Percentiles rank a stretch among this genome's conserved stretches.
phyloP scores from a whole-genome alignment of 2,888 invertebrate genomes.

The Teleogryllus oceanicus region DNA sequence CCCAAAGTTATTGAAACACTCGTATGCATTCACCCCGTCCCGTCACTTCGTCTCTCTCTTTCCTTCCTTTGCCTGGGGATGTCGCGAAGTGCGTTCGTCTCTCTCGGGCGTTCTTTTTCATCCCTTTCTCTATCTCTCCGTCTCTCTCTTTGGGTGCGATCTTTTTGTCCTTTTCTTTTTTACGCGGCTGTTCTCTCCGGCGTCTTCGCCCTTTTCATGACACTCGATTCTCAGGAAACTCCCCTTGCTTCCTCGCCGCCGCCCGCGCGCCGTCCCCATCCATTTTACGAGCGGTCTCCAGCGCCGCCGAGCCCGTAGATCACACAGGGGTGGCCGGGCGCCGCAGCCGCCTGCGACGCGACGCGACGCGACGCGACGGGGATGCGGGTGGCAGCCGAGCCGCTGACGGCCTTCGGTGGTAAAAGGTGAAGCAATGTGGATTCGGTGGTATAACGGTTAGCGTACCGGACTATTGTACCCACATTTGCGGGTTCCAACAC shows the following conservation, averaged over 20 bases:
- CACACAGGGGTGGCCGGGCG: constrained; percentile 2
- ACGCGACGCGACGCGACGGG: too few species aligned
- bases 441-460: too few species aligned
- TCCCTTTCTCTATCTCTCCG: background rate
- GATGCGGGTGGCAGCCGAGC: too few species aligned
- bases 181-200: background rate
- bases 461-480: too few species aligned
- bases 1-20: constrained; percentile 18
- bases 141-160: background rate
- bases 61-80: background rate
- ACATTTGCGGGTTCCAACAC: too few species aligned
- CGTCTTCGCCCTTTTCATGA: constrained; percentile 18
- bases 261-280: background rate
- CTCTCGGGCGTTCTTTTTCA: background rate
- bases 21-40: constrained; percentile 5
- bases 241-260: background rate
- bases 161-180: background rate
- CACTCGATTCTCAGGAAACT: constrained; percentile 6
- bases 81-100: background rate
- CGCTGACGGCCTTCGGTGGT: too few species aligned
- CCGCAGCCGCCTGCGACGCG: too few species aligned
- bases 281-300: constrained; percentile 3
- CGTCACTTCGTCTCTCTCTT: background rate
- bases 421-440: too few species aligned
- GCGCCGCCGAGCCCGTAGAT: constrained; percentile 1